These are phyloP conservation scores for Gambelia wislizenii DNA, from an alignment of 2,797 vertebrate genomes.

Conservation along the genomic window DNA sequence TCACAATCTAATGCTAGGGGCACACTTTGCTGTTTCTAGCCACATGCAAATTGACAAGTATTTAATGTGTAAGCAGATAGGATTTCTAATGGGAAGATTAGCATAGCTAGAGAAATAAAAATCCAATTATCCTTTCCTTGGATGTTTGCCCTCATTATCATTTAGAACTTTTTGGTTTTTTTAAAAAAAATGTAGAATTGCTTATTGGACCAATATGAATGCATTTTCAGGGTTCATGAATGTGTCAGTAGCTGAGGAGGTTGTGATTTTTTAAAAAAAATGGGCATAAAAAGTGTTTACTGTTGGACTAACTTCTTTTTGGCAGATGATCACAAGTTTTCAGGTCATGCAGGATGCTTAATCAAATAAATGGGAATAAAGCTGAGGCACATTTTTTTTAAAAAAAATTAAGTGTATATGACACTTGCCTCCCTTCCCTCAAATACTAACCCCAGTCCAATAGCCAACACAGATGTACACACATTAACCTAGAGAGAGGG, in stretches of 20 bases:
- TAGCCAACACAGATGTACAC: background rate
- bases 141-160: constrained; percentile 70
- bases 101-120: constrained; percentile 67
- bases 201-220: constrained; percentile 50
- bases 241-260: too few species aligned
- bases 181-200: constrained; percentile 39
- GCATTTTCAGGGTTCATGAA: constrained; percentile 13
- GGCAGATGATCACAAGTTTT: background rate
- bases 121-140: constrained; percentile 71
- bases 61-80: constrained; percentile 70
- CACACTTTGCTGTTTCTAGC: constrained; percentile 63
- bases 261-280: background rate
- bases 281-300: background rate
- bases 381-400: background rate
- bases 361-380: background rate
- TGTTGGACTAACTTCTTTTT: background rate
- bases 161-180: constrained; percentile 43
- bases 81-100: constrained; percentile 71
- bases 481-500: too few species aligned
- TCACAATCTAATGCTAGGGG: constrained; percentile 52
- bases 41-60: constrained; percentile 71
- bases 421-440: background rate
- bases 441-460: background rate
- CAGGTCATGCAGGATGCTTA: background rate
- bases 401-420: background rate